Percentiles rank a stretch among this genome's conserved stretches.
Conservation (phyloP, 2,797 vertebrate species). For the Myotis planiceps region DNA sequence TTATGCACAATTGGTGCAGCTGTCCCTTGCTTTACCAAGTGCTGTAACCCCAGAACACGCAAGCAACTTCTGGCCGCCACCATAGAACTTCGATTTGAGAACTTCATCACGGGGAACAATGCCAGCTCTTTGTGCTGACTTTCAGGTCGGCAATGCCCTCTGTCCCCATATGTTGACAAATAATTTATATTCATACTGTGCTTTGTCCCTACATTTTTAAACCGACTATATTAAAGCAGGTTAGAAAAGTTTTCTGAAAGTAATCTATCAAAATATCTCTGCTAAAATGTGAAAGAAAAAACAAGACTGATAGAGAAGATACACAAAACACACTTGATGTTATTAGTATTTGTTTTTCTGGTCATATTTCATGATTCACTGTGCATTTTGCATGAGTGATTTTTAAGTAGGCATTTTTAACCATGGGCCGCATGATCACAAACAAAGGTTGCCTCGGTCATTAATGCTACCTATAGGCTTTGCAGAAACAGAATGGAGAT, state of each 20-base stretch:
- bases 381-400: not conserved
- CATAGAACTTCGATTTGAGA: slow-evolving; percentile 83
- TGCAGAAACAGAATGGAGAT: not conserved
- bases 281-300: not conserved
- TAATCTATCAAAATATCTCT: slow-evolving; percentile 20
- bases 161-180: slow-evolving; percentile 58
- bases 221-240: slow-evolving; percentile 57
- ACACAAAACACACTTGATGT: not conserved
- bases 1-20: slow-evolving; percentile 88
- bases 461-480: not conserved
- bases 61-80: slow-evolving; percentile 81
- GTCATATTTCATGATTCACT: not conserved
- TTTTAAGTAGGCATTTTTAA: slow-evolving; percentile 49
- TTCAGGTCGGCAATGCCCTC: slow-evolving; percentile 50
- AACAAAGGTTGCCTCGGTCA: not conserved
- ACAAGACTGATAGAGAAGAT: not conserved
- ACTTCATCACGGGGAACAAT: slow-evolving; percentile 84
- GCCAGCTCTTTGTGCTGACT: slow-evolving; percentile 40
- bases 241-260: slow-evolving; percentile 65
- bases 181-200: slow-evolving; percentile 54
- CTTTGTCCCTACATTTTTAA: slow-evolving; percentile 51
- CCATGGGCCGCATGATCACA: not conserved
- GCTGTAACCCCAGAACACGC: slow-evolving; percentile 69
- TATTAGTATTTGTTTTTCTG: not conserved
- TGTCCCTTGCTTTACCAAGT: slow-evolving; percentile 83